These are phyloP conservation scores for Ageneiosus marmoratus DNA, from an alignment of 2,113 vertebrate species.

Conservation along the genomic window DNA sequence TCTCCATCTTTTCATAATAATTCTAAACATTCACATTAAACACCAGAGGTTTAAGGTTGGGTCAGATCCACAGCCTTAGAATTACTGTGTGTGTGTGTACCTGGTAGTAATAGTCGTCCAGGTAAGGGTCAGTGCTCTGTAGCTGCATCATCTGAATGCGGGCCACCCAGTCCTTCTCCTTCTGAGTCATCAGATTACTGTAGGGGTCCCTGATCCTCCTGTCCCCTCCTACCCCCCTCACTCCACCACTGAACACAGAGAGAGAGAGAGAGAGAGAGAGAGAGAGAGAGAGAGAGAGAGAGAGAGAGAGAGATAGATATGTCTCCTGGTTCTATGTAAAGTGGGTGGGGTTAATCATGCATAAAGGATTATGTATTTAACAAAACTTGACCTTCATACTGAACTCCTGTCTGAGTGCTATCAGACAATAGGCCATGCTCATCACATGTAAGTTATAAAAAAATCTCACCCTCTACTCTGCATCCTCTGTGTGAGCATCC, in stretches of 20 bases:
- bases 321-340: background rate
- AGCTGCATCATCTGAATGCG: conserved; percentile 99
- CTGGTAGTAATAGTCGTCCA: conserved; percentile 98
- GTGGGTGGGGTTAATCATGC: background rate
- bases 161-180: conserved; percentile 97
- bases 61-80: background rate
- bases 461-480: conserved; percentile 79
- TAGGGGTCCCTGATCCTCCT: conserved; percentile 84
- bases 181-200: conserved; percentile 93
- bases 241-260: conserved; percentile 74
- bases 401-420: background rate
- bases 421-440: background rate
- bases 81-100: conserved; percentile 52
- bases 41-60: background rate
- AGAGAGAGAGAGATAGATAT: background rate
- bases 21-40: conserved; percentile 72
- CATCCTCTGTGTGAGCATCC: conserved; percentile 89
- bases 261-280: background rate
- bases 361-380: background rate
- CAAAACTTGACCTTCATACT: background rate
- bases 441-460: background rate
- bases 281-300: background rate
- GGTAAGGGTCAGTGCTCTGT: conserved; percentile 94
- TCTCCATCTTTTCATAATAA: conserved; percentile 97
- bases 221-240: conserved; percentile 77